Evolutionary conservation across 2,888 invertebrate species (phyloP).

Genomic region (Cephus pygmeus): DNA sequence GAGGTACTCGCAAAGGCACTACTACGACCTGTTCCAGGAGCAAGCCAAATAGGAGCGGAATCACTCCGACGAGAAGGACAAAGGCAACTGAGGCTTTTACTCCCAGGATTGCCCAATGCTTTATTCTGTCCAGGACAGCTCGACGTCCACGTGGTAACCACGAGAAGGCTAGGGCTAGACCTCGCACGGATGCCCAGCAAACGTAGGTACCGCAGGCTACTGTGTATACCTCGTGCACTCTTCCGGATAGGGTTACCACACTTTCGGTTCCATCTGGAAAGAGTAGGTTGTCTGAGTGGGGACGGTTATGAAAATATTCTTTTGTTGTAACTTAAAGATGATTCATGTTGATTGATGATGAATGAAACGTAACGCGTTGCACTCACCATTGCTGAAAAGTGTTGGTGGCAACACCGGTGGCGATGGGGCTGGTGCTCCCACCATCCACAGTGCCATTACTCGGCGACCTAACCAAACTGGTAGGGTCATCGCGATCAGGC

Average conservation of each 20-base stretch:
- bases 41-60: slow-evolving; percentile 92
- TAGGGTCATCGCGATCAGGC: slow-evolving; percentile 85
- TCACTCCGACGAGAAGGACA: slow-evolving; percentile 84
- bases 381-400: slow-evolving; percentile 49
- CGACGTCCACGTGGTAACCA: slow-evolving; percentile 92
- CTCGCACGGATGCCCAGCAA: slow-evolving; percentile 92
- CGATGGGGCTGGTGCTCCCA: slow-evolving; percentile 68
- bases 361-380: not conserved
- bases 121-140: slow-evolving; percentile 77
- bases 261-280: slow-evolving; percentile 14
- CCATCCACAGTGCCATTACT: slow-evolving; percentile 88
- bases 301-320: not conserved
- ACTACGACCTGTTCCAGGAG: slow-evolving; percentile 91
- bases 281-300: not conserved
- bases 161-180: slow-evolving; percentile 82
- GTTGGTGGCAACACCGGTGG: slow-evolving; percentile 57
- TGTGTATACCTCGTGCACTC: slow-evolving; percentile 95
- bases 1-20: slow-evolving; percentile 91
- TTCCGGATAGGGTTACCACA: slow-evolving; percentile 65
- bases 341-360: not conserved
- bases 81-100: slow-evolving; percentile 81
- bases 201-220: slow-evolving; percentile 94
- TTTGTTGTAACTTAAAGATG: not conserved
- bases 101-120: slow-evolving; percentile 80
- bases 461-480: slow-evolving; percentile 92